phyloP scores from a whole-genome alignment of 2,113 vertebrate genomes.

The Apteryx mantelli region DNA sequence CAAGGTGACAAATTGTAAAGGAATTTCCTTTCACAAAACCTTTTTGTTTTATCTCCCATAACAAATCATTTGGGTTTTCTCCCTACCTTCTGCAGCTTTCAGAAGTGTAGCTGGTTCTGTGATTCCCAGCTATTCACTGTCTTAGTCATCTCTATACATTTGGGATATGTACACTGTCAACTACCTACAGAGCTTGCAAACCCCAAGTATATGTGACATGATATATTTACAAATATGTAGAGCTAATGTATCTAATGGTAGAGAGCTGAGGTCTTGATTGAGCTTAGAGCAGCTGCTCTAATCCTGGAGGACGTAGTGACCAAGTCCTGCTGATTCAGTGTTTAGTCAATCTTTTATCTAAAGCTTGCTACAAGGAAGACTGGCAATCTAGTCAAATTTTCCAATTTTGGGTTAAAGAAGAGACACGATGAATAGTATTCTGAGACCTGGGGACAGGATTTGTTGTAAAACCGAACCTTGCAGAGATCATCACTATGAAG shows the following conservation, averaged over 20 bases:
- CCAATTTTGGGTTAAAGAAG: not conserved
- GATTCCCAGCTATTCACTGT: not conserved
- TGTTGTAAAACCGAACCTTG: not conserved
- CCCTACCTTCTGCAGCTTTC: not conserved
- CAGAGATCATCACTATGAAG: fast-evolving
- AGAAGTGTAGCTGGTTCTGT: not conserved
- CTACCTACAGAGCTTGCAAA: not conserved
- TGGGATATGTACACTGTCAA: not conserved
- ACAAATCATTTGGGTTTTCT: not conserved
- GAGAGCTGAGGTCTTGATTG: not conserved
- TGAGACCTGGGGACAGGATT: not conserved
- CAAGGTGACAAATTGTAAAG: not conserved
- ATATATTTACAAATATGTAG: not conserved
- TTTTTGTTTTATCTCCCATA: not conserved
- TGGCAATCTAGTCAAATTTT: not conserved
- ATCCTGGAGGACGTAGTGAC: not conserved
- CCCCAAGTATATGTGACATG: not conserved
- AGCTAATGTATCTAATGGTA: not conserved
- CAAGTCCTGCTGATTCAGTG: not conserved
- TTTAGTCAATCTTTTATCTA: not conserved
- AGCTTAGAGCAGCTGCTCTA: not conserved
- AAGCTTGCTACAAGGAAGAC: not conserved
- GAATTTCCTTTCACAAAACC: not conserved
- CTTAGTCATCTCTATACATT: not conserved
- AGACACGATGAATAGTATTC: not conserved